Conservation (phyloP, 2,888 invertebrate genomes). For the Apocheima hispidaria region DNA sequence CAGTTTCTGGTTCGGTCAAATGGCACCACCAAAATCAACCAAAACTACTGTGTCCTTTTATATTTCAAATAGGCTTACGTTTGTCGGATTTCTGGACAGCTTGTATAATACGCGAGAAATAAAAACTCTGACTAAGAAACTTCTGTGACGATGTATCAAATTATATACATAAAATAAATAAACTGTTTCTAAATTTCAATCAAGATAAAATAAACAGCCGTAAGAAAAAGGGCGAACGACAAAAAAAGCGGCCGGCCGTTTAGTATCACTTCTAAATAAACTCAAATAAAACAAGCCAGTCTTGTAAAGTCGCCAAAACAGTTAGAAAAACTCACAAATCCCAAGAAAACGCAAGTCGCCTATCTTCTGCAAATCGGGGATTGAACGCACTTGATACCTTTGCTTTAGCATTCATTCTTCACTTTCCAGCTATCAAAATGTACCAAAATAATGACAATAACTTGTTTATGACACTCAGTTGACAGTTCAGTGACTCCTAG, state of each 20-base stretch:
- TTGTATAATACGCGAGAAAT: too few relatives aligned
- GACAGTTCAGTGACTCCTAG: too few relatives aligned
- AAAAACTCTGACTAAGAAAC: not conserved
- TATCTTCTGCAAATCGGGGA: constrained; percentile 55
- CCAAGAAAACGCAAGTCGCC: constrained; percentile 72
- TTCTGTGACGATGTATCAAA: not conserved
- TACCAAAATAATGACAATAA: too few relatives aligned
- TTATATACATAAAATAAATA: not conserved
- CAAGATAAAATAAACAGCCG: not conserved
- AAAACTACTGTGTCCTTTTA: too few relatives aligned
- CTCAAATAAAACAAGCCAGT: constrained; percentile 33
- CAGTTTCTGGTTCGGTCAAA: too few relatives aligned
- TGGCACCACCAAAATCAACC: too few relatives aligned
- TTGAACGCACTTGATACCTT: constrained; percentile 7
- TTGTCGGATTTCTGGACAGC: too few relatives aligned
- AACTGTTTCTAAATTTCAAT: not conserved
- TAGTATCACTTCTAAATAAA: constrained; percentile 19
- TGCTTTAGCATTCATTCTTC: not conserved
- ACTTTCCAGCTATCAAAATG: too few relatives aligned
- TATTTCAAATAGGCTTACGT: too few relatives aligned
- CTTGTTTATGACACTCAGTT: too few relatives aligned
- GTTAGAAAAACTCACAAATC: constrained; percentile 34
- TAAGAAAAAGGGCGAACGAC: constrained; percentile 2
- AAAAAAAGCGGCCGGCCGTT: constrained; percentile 18
- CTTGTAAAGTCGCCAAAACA: constrained; percentile 24